Base-by-base conservation (phyloP, 2,888 invertebrate genomes). In the Clivina fossor region DNA sequence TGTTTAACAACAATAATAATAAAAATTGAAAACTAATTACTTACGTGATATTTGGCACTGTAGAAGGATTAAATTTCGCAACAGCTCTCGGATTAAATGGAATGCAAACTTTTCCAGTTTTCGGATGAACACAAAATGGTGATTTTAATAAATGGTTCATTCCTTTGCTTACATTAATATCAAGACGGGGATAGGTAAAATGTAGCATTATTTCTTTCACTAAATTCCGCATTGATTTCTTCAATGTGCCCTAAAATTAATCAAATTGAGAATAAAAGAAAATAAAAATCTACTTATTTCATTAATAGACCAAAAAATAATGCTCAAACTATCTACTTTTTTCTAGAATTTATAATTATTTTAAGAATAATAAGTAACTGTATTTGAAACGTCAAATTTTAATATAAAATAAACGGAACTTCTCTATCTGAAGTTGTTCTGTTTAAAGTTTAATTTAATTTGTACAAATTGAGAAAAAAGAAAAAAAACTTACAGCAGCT, bases 41-140 rank as follows among this genome's bases (percentile, higher is more conserved):
- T 71, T 70, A 85, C 81, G 74, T 79, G 58, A 93, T 81, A 0
- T 84, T 86, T 2, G 93, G 92, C 2, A 91, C 90, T 19, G 74
- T 73, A 18, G 76, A 74, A 0, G 88, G 87, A 74, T 91, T 82
- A 69, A 95, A 93, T 60, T 82, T 79, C 53, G 83, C 85, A 3
- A 85, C 82, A 9, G 78, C 74, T 60, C 79, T 80, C 0, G 84
- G 80, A 69, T 85, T 85, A 66, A 94, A 84, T 0, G 93, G 93
- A 35, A 99, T 84, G 66, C 95, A 97, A 20, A 99, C 84, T 74
- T 93, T 89, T 1, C 96, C 98, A 38, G 96, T 97, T 74, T 96
- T 93, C 0, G 99, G 99, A 77, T 99, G 99, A 56, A 99, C 85
- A 76, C 95, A 97, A 74, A 99, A 99, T 0, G 99, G 99, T n/a